Percentiles rank a stretch among this genome's conserved stretches.
Evolutionary conservation across 2,797 vertebrate genomes (phyloP).

Genomic region (Thripadectes ignobilis): DNA sequence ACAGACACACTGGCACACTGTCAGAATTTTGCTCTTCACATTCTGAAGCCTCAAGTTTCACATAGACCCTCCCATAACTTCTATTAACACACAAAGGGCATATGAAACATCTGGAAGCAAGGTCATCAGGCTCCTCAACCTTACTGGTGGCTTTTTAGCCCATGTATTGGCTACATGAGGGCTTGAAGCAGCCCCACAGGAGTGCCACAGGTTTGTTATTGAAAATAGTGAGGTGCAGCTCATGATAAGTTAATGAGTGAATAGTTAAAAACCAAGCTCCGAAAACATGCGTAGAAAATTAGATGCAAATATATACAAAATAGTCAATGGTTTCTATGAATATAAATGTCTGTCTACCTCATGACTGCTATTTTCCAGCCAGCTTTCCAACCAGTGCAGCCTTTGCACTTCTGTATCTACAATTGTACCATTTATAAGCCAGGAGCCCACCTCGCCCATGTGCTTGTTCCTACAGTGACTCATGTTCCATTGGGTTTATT

Average conservation of each 20-base stretch:
- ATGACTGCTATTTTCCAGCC: conserved; percentile 44
- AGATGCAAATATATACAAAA: conserved; percentile 44
- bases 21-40: background rate
- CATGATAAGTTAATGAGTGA: background rate
- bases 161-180: accelerated
- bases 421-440: conserved; percentile 59
- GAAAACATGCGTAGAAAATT: background rate
- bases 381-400: conserved; percentile 23
- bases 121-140: background rate
- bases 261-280: background rate
- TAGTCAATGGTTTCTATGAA: background rate
- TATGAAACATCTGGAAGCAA: background rate
- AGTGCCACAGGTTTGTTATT: accelerated
- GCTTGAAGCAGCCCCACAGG: background rate
- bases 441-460: conserved; percentile 23
- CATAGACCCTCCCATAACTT: background rate
- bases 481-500: background rate
- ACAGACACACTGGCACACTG: accelerated
- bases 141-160: background rate
- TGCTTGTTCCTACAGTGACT: conserved; percentile 17
- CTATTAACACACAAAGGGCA: accelerated
- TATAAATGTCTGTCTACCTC: background rate
- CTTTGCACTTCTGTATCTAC: conserved; percentile 27
- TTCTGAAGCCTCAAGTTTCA: background rate
- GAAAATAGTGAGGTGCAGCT: accelerated